These are phyloP conservation scores for Harpalus rubripes DNA, from an alignment of 2,888 invertebrate species.

Conservation along the genomic window DNA sequence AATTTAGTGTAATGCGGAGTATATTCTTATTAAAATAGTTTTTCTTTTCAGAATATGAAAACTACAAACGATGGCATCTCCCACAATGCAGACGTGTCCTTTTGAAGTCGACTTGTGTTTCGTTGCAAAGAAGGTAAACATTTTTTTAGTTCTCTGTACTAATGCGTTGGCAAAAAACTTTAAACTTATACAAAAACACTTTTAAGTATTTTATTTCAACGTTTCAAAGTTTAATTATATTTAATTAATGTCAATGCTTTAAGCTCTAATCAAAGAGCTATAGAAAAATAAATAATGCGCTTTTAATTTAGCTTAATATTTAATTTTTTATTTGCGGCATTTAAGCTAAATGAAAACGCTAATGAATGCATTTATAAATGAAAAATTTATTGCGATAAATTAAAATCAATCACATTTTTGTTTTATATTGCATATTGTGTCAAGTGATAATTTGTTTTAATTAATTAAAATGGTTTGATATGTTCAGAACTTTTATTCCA, in stretches of 20 bases:
- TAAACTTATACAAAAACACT: not conserved
- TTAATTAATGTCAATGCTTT: not conserved
- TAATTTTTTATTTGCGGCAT: not conserved
- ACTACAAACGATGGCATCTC: not conserved
- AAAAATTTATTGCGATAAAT: not conserved
- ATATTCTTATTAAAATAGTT: not conserved
- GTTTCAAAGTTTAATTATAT: not conserved
- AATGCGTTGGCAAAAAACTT: not conserved
- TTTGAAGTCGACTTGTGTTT: not conserved
- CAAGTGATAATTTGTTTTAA: not conserved
- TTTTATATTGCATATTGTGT: not conserved
- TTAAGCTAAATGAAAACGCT: not conserved
- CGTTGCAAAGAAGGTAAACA: not conserved
- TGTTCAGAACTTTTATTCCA: not conserved
- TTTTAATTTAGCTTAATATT: not conserved
- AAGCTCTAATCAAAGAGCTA: not conserved
- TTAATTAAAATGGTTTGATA: not conserved
- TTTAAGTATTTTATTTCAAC: not conserved
- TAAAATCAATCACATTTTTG: not conserved
- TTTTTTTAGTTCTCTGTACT: not conserved
- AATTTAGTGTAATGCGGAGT: too few relatives aligned
- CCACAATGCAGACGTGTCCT: not conserved
- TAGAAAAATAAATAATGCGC: not conserved
- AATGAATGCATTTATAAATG: not conserved
- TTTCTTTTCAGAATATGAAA: not conserved